phyloP scores from a whole-genome alignment of 2,888 invertebrate genomes.

The Lycocerus yunnanus region DNA sequence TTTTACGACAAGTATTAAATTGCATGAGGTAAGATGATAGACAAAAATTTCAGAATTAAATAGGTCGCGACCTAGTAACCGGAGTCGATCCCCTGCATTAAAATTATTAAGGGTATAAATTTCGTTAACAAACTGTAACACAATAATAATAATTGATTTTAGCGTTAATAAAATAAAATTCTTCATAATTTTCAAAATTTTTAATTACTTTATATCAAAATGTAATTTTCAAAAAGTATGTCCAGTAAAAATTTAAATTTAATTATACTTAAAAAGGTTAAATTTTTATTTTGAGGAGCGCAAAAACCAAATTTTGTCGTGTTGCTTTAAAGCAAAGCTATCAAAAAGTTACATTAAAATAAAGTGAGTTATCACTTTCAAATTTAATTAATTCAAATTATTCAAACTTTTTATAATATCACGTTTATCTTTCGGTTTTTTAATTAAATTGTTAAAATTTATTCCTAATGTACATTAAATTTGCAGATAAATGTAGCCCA shows the following conservation, averaged over 20 bases:
- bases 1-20: slow-evolving; percentile 29
- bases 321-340: neutral
- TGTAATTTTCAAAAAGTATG: neutral
- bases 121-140: neutral
- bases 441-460: neutral
- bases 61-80: slow-evolving; percentile 27
- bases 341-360: neutral
- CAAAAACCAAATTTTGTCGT: neutral
- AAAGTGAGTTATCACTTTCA: neutral
- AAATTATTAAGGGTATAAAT: slow-evolving; percentile 13
- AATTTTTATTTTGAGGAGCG: neutral
- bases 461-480: neutral
- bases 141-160: neutral
- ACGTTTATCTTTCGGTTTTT: neutral
- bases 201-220: neutral
- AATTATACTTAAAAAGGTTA: neutral
- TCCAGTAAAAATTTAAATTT: slow-evolving; percentile 4
- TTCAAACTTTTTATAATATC: neutral
- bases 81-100: slow-evolving; percentile 4
- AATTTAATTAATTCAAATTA: neutral
- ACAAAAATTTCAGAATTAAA: slow-evolving; percentile 25
- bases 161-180: neutral
- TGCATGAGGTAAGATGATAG: slow-evolving; percentile 25
- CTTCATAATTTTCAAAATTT: neutral
- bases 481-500: neutral